Percentiles rank a stretch among this genome's conserved stretches.
These are phyloP conservation scores for Pangasius sanitwongsei DNA, from an alignment of 2,797 vertebrate genomes.

Conservation along the genomic window DNA sequence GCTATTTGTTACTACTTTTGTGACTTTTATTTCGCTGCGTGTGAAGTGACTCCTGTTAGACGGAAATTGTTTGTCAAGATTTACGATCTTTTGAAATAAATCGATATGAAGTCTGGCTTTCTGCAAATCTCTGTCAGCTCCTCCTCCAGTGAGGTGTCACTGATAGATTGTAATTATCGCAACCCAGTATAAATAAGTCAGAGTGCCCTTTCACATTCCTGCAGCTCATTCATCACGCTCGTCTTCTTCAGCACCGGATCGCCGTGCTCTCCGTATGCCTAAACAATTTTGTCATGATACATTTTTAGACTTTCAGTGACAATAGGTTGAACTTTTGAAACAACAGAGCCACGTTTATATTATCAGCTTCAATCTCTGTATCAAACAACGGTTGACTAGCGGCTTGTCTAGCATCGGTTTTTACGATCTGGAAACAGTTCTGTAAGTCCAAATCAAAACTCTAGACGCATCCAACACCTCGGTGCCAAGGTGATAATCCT, in stretches of 20 bases:
- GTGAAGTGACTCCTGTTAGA: neutral
- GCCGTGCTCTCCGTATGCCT: neutral
- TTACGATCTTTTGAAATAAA: slow-evolving; percentile 25
- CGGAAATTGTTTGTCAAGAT: neutral
- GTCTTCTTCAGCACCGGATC: slow-evolving; percentile 11
- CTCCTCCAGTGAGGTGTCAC: slow-evolving; percentile 18
- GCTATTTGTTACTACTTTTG: neutral
- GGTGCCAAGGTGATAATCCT: slow-evolving; percentile 65
- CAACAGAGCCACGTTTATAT: neutral
- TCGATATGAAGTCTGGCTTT: neutral
- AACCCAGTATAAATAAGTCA: slow-evolving; percentile 37
- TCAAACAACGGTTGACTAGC: slow-evolving; percentile 13
- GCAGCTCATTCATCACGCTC: neutral
- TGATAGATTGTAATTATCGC: slow-evolving; percentile 34
- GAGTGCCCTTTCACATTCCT: slow-evolving; percentile 36
- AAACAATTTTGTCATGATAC: neutral
- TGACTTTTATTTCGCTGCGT: neutral
- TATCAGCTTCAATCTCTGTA: neutral
- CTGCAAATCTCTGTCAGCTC: neutral
- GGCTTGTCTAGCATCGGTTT: slow-evolving; percentile 42
- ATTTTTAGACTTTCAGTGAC: neutral
- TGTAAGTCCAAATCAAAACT: slow-evolving; percentile 60
- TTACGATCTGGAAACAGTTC: slow-evolving; percentile 69
- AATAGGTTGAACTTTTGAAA: neutral
- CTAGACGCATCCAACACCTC: slow-evolving; percentile 49